A percentile compares a stretch with the other conserved stretches of the same genome.
Conservation (phyloP, 2,888 invertebrate genomes). For the Dryobotodes eremita region DNA sequence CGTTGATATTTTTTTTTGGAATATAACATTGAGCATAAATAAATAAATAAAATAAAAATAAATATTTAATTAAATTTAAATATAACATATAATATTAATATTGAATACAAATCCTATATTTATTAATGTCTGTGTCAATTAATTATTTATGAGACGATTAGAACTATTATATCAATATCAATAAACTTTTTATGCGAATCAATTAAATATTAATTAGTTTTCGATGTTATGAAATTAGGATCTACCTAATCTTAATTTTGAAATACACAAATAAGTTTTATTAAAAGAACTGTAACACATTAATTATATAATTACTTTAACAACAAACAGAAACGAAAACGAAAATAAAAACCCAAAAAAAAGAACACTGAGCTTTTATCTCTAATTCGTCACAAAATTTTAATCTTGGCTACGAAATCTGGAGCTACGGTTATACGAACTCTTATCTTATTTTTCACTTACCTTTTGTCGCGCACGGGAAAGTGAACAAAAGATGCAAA, state of each 20-base stretch:
- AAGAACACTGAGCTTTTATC: neutral
- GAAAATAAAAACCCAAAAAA: neutral
- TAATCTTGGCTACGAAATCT: slow-evolving; percentile 1
- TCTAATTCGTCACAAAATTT: neutral
- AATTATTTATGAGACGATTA: slow-evolving; percentile 36
- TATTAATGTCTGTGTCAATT: slow-evolving; percentile 20
- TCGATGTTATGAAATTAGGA: slow-evolving; percentile 23
- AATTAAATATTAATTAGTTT: slow-evolving; percentile 23
- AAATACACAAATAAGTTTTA: neutral
- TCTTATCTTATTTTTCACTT: slow-evolving; percentile 66
- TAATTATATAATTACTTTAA: neutral
- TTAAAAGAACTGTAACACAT: neutral
- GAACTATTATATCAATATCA: slow-evolving; percentile 23
- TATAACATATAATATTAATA: too few species aligned
- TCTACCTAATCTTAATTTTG: neutral
- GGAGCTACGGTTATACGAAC: neutral
- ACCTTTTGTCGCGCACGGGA: slow-evolving; percentile 81
- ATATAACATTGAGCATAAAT: too few species aligned
- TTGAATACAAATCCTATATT: too few species aligned
- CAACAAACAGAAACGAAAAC: neutral
- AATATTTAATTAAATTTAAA: too few species aligned
- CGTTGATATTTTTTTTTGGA: too few species aligned
- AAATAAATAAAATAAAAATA: too few species aligned
- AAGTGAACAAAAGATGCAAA: slow-evolving; percentile 84
- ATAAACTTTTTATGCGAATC: slow-evolving; percentile 37